These are phyloP conservation scores for Brotula barbata DNA, from an alignment of 2,797 vertebrate genomes.

Conservation along the genomic window DNA sequence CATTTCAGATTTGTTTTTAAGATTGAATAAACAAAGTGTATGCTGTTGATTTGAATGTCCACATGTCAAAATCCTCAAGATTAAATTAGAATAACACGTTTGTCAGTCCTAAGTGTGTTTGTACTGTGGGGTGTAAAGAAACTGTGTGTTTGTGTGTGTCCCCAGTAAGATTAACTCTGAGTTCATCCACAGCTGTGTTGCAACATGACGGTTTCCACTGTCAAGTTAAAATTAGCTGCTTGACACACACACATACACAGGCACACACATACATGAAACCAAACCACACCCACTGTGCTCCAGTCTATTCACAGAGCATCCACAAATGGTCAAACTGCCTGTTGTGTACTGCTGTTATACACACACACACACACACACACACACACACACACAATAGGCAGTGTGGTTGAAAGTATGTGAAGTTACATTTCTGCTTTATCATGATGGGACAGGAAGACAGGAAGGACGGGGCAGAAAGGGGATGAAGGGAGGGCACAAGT, in stretches of 20 bases:
- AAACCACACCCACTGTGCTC: slow-evolving; percentile 44
- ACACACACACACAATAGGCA: not conserved
- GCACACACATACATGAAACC: slow-evolving; percentile 23
- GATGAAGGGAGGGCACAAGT: too few species aligned
- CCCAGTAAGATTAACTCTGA: too few species aligned
- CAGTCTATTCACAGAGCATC: slow-evolving; percentile 49
- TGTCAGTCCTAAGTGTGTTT: too few species aligned
- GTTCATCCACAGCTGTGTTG: slow-evolving; percentile 4
- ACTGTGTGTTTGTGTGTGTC: too few species aligned
- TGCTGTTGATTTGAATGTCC: too few species aligned
- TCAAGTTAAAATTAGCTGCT: not conserved
- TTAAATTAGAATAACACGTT: too few species aligned
- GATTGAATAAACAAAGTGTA: too few species aligned
- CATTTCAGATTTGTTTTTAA: too few species aligned
- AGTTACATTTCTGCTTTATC: slow-evolving; percentile 2
- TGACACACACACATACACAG: slow-evolving; percentile 7
- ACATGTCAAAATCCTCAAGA: too few species aligned
- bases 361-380: not conserved
- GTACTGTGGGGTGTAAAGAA: too few species aligned
- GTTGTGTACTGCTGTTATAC: not conserved
- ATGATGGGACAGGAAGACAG: too few species aligned
- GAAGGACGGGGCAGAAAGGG: too few species aligned
- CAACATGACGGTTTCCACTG: slow-evolving; percentile 23
- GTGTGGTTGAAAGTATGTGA: not conserved
- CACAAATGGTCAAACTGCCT: slow-evolving; percentile 44